Evolutionary conservation across 1,140 invertebrate species (phyloP).

Genomic region (Scaptomyza graminum): DNA sequence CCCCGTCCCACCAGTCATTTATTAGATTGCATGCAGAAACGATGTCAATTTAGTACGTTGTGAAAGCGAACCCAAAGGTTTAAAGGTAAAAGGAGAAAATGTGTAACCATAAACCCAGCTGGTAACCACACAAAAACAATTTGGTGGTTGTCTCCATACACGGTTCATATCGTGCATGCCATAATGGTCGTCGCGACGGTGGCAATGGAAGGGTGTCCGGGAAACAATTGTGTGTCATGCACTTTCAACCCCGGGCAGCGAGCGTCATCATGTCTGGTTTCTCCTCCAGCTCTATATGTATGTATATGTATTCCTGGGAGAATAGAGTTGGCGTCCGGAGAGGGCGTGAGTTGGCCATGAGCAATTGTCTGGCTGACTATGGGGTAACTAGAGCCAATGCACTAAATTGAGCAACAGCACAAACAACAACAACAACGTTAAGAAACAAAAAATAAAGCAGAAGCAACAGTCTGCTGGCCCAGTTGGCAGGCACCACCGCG

Average conservation of each 20-base stretch:
- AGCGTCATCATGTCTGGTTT: conserved; percentile 38
- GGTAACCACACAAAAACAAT: conserved; percentile 76
- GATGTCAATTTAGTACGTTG: conserved; percentile 45
- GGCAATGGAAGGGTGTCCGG: conserved; percentile 22
- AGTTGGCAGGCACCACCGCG: conserved; percentile 35
- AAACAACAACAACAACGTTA: conserved; percentile 14
- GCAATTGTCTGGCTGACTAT: conserved; percentile 57
- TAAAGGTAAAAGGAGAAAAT: conserved; percentile 46
- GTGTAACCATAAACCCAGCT: conserved; percentile 72
- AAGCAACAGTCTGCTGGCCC: conserved; percentile 72
- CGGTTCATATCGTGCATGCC: conserved; percentile 37
- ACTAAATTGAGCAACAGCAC: conserved; percentile 65
- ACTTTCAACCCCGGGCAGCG: conserved; percentile 67
- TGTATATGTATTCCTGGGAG: too few relatives aligned
- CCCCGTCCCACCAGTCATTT: conserved; percentile 38
- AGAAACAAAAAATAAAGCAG: conserved; percentile 10
- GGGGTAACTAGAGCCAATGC: conserved; percentile 55
- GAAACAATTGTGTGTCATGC: conserved; percentile 72
- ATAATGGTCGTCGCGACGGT: conserved; percentile 48
- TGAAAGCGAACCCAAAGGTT: conserved; percentile 21
- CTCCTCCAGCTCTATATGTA: too few relatives aligned
- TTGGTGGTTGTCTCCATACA: conserved; percentile 32
- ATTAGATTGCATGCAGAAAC: conserved; percentile 66
- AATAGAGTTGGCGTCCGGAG: too few relatives aligned
- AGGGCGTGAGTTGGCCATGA: conserved; percentile 10